Percentiles rank a stretch among this genome's conserved stretches.
phyloP scores from a whole-genome alignment of 2,888 invertebrate genomes.

The Orthosia gothica region DNA sequence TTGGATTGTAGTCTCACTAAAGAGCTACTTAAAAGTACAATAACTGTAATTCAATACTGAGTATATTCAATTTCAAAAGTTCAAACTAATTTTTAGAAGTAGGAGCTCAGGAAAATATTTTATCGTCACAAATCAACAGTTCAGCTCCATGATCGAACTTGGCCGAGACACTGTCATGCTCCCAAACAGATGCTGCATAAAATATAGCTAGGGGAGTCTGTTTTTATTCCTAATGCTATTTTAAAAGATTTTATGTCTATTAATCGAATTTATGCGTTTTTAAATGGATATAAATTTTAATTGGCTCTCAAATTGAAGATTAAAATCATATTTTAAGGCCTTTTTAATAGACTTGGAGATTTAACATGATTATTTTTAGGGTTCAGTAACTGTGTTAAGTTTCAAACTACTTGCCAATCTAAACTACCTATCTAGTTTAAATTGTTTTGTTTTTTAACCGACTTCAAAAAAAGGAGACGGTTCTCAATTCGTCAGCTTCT shows the following conservation, averaged over 20 bases:
- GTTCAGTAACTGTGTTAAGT: background rate
- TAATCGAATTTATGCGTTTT: conserved; percentile 40
- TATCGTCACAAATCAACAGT: background rate
- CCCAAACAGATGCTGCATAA: conserved; percentile 39
- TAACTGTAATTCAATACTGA: too few species aligned
- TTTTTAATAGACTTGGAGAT: conserved; percentile 19
- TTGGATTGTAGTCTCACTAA: too few species aligned
- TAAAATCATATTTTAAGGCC: conserved; percentile 20
- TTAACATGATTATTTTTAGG: background rate
- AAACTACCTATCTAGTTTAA: too few species aligned
- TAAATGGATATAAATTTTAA: conserved; percentile 47
- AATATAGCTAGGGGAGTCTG: conserved; percentile 44
- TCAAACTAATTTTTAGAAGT: too few species aligned
- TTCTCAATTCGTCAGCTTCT: too few species aligned
- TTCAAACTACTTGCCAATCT: too few species aligned
- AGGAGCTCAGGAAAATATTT: background rate
- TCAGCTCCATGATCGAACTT: conserved; percentile 25
- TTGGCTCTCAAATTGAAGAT: conserved; percentile 17
- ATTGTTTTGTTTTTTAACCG: too few species aligned
- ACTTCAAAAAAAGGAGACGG: too few species aligned
- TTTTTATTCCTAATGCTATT: conserved; percentile 37
- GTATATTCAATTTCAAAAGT: too few species aligned
- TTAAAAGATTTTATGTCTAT: conserved; percentile 22
- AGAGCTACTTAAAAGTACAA: too few species aligned
- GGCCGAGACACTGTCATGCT: conserved; percentile 17